Evolutionary conservation across 1,140 invertebrate genomes (phyloP).

Genomic region (Bombus picipes): DNA sequence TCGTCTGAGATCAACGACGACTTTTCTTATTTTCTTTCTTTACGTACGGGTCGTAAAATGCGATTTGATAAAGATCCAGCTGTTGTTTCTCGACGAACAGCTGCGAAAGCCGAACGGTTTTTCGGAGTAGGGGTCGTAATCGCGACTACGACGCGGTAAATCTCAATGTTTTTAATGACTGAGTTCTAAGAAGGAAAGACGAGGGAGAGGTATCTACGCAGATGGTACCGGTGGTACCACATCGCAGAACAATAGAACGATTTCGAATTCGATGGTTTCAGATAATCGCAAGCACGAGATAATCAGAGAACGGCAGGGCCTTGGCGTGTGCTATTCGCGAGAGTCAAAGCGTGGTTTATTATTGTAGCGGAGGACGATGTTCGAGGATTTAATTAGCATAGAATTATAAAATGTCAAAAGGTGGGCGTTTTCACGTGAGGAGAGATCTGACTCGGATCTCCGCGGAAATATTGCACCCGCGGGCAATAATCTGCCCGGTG

Average conservation of each 20-base stretch:
- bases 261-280: not conserved
- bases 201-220: not conserved
- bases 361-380: conserved; percentile 27
- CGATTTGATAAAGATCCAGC: conserved; percentile 59
- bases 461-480: conserved; percentile 56
- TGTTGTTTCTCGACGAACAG: conserved; percentile 18
- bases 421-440: conserved; percentile 39
- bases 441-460: conserved; percentile 31
- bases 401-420: conserved; percentile 67
- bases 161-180: conserved; percentile 40
- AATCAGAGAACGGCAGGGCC: not conserved
- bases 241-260: conserved; percentile 30
- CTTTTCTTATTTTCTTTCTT: conserved; percentile 5
- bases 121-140: conserved; percentile 41
- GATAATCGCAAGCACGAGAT: not conserved
- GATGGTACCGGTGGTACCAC: not conserved
- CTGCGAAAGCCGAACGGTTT: conserved; percentile 44
- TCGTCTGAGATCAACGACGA: conserved; percentile 17
- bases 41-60: conserved; percentile 50
- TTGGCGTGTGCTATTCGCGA: not conserved
- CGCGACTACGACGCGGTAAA: conserved; percentile 17
- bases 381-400: conserved; percentile 66
- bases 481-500: conserved; percentile 57
- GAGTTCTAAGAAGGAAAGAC: conserved; percentile 21
- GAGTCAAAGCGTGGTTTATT: conserved; percentile 46